phyloP scores from a whole-genome alignment of 1,140 invertebrate species.

The Phortica variegata region DNA sequence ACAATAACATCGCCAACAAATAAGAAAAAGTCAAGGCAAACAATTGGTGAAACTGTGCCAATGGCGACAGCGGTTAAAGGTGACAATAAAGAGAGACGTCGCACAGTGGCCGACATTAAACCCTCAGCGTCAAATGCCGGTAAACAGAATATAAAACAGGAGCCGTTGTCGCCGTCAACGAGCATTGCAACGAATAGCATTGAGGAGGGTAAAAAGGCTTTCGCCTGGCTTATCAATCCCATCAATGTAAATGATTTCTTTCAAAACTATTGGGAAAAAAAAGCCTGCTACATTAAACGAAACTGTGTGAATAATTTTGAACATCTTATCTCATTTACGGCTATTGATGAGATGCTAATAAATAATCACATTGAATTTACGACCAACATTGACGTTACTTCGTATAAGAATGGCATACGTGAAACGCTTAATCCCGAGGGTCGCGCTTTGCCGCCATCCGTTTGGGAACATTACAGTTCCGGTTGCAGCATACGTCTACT shows the following conservation, averaged over 20 bases:
- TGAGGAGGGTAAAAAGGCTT: conserved; percentile 63
- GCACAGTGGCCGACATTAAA: not conserved
- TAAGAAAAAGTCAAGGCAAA: not conserved
- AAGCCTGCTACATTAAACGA: conserved; percentile 73
- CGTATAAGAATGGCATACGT: conserved; percentile 73
- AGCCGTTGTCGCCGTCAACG: conserved; percentile 15
- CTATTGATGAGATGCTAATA: conserved; percentile 77
- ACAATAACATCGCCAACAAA: conserved; percentile 2
- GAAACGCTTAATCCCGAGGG: conserved; percentile 87
- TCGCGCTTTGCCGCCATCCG: conserved; percentile 68
- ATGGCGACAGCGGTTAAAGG: not conserved
- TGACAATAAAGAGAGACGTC: not conserved
- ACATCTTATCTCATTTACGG: conserved; percentile 71
- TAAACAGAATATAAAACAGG: not conserved
- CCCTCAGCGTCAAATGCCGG: too few relatives aligned
- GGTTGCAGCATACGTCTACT: conserved; percentile 89
- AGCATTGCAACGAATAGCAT: conserved; percentile 59
- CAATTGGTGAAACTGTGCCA: not conserved
- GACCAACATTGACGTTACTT: conserved; percentile 89
- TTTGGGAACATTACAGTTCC: conserved; percentile 90
- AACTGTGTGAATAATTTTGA: conserved; percentile 69
- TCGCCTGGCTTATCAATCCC: conserved; percentile 73
- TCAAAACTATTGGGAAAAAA: conserved; percentile 74
- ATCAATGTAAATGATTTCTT: conserved; percentile 67
- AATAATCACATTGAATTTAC: conserved; percentile 75